Conservation (phyloP, 1,140 invertebrate genomes). For the Drosophila seguyi region DNA sequence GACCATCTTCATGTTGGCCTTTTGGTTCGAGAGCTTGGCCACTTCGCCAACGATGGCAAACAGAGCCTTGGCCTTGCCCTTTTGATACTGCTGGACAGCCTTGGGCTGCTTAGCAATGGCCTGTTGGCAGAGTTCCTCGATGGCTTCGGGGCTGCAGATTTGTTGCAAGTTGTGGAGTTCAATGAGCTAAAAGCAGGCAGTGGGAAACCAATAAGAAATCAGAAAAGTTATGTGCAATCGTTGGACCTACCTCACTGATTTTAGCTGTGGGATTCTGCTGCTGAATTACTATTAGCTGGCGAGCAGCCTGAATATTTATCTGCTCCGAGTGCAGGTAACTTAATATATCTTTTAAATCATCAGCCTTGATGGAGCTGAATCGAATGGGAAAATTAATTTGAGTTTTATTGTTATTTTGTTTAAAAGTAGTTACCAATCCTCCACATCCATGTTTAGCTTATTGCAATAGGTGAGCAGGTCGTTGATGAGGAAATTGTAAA, state of each 20-base stretch:
- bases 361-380: slow-evolving; percentile 71
- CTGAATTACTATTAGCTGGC: slow-evolving; percentile 67
- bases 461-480: slow-evolving; percentile 89
- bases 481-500: slow-evolving; percentile 89
- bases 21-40: slow-evolving; percentile 87
- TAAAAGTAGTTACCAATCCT: slow-evolving; percentile 85
- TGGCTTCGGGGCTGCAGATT: slow-evolving; percentile 87
- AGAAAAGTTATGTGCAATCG: slow-evolving; percentile 18
- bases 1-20: slow-evolving; percentile 89
- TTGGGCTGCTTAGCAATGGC: slow-evolving; percentile 89
- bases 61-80: slow-evolving; percentile 90
- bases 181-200: slow-evolving; percentile 86
- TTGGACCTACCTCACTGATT: slow-evolving; percentile 81
- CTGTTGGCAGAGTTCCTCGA: slow-evolving; percentile 88
- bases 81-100: slow-evolving; percentile 88
- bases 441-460: slow-evolving; percentile 87
- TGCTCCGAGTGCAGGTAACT: slow-evolving; percentile 86
- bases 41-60: slow-evolving; percentile 88
- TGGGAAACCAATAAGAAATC: too few species aligned
- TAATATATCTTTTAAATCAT: slow-evolving; percentile 87
- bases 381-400: not conserved
- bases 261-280: slow-evolving; percentile 85
- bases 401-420: not conserved
- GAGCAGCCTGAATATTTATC: slow-evolving; percentile 88
- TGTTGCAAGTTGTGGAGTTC: slow-evolving; percentile 88